A percentile compares a stretch with the other conserved stretches of the same genome.
phyloP scores from a whole-genome alignment of 2,113 vertebrate genomes.

The Vulpes ferrilata region DNA sequence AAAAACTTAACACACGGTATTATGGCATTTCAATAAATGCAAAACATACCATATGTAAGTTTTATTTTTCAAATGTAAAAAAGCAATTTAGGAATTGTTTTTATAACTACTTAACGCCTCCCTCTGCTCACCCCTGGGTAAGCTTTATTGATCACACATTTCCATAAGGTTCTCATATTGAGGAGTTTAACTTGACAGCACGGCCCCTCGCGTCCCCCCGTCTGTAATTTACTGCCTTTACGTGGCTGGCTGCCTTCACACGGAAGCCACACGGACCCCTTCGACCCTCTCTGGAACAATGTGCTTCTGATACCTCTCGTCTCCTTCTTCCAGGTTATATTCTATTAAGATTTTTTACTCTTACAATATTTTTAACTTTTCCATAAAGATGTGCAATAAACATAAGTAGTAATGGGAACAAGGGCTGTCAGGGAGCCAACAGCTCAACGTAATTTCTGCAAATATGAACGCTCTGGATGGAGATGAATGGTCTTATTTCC shows the following conservation, averaged over 20 bases:
- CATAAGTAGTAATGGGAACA: background rate
- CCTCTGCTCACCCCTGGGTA: background rate
- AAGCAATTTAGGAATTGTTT: constrained; percentile 58
- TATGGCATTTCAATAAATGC: background rate
- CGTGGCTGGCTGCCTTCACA: accelerated
- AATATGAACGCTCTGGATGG: background rate
- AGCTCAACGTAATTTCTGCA: background rate
- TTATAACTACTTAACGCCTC: background rate
- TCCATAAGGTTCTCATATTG: background rate
- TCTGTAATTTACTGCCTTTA: accelerated
- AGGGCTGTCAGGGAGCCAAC: constrained; percentile 10
- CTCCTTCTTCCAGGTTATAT: background rate
- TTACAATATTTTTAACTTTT: constrained; percentile 54
- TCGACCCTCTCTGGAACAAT: background rate
- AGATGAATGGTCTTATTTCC: background rate
- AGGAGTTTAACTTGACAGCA: background rate
- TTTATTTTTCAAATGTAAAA: constrained; percentile 49
- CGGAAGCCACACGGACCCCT: accelerated
- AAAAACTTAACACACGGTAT: background rate
- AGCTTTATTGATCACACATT: background rate
- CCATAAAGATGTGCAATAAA: constrained; percentile 69
- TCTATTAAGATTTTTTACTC: constrained; percentile 55
- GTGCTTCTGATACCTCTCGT: background rate
- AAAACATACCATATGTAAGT: background rate
- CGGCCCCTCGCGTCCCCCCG: accelerated